Evolutionary conservation across 2,888 invertebrate species (phyloP).

Genomic region (Lasiommata megera): DNA sequence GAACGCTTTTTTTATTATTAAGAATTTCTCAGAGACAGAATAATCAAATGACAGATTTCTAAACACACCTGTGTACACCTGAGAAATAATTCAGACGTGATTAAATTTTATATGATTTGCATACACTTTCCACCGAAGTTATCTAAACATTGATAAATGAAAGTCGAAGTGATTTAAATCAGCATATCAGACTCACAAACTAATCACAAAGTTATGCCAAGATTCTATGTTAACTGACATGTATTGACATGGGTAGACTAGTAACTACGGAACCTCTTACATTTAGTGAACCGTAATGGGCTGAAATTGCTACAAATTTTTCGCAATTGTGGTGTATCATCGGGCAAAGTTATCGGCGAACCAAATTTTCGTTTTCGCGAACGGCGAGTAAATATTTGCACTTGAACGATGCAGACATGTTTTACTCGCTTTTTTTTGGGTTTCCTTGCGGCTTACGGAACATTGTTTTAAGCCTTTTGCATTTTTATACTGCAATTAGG

Average conservation of each 20-base stretch:
- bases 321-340: slow-evolving; percentile 56
- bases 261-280: slow-evolving; percentile 13
- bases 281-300: neutral
- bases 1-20: neutral
- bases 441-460: slow-evolving; percentile 58
- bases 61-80: neutral
- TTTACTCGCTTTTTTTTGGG: slow-evolving; percentile 51
- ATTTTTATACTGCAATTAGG: slow-evolving; percentile 4
- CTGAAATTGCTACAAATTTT: slow-evolving; percentile 40
- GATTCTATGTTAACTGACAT: slow-evolving; percentile 15
- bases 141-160: neutral
- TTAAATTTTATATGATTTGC: neutral
- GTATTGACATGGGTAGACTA: slow-evolving; percentile 22
- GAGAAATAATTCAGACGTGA: neutral
- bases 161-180: neutral
- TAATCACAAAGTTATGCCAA: slow-evolving; percentile 26
- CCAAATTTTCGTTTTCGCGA: slow-evolving; percentile 68
- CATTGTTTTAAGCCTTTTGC: slow-evolving; percentile 44
- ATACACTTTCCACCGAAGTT: neutral
- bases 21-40: neutral
- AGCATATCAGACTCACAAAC: slow-evolving; percentile 21
- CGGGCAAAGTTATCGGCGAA: slow-evolving; percentile 57
- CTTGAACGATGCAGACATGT: slow-evolving; percentile 57
- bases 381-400: slow-evolving; percentile 70
- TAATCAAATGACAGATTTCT: neutral